Evolutionary conservation across 2,113 vertebrate genomes (phyloP), one percentile per base, ranked within the genome.

Genomic region (Paralichthys olivaceus): DNA sequence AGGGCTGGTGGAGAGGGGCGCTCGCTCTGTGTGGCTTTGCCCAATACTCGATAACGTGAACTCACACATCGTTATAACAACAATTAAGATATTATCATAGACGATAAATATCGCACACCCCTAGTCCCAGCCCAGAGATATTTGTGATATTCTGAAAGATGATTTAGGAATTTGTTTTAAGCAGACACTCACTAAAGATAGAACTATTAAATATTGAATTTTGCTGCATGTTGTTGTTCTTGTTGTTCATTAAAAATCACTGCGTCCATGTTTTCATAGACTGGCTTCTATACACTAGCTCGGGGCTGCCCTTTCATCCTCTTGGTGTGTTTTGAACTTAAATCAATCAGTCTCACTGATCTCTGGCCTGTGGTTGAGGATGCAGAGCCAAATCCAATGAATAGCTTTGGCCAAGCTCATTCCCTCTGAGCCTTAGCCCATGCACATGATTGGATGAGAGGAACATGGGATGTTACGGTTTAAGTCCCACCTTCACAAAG

Each of bases 331-430:
- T 80, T 67, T 78, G 64, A 86, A 78, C 72, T 77, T 72, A 28
- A 90, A 84, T 85, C 71, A 74, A 72, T 79, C 69, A 68, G 37
- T 69, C 68, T 23, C 45, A 15, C 84, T 85, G 82, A 86, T 78
- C 83, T 86, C 73, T 86, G 77, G 67, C 79, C 72, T 12, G 4
- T 64, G 57, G 26, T 62, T 62, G 7, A 80, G 60, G 19, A 81
- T 79, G 59, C 45, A 13, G 47, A 75, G 70, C 67, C 72, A 86
- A 87, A 85, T 87, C 89, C 89, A 70, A 77, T 84, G 82, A 91
- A 83, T 70, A 76, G 76, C 80, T 88, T 85, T 84, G 65, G 65
- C 80, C 9, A 6, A 73, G 75, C 77, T 75, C 70, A 77, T 68
- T 72, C 73, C 55, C 51, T 55, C 55, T 83, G 60, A 89, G 84